Evolutionary conservation across 2,888 invertebrate genomes (phyloP).

Genomic region (Furcula furcula): DNA sequence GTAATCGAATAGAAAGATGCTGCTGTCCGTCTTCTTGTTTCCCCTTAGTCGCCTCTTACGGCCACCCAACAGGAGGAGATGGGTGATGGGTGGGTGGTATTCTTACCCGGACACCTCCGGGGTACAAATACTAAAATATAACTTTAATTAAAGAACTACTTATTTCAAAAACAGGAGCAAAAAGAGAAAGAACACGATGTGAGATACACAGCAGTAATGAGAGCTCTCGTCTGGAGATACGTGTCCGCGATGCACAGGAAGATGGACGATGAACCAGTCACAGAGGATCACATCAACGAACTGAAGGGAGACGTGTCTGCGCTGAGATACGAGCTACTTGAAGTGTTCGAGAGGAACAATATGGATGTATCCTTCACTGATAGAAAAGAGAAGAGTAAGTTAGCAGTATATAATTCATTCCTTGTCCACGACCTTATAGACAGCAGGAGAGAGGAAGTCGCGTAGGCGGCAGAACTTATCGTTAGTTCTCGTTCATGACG

Average conservation of each 20-base stretch:
- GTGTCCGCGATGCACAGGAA: slow-evolving; percentile 93
- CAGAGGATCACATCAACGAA: slow-evolving; percentile 96
- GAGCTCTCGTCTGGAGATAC: slow-evolving; percentile 95
- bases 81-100: no score
- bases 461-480: no score
- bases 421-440: no score
- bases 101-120: no score
- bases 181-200: slow-evolving; percentile 86
- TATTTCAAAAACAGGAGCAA: slow-evolving; percentile 77
- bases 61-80: no score
- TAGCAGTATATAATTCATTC: background rate
- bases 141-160: no score
- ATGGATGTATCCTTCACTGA: slow-evolving; percentile 90
- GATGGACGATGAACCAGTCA: slow-evolving; percentile 91
- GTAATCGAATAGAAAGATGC: no score
- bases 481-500: no score
- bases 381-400: slow-evolving; percentile 87
- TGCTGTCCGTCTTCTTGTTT: no score
- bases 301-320: slow-evolving; percentile 96
- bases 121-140: no score
- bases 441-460: no score
- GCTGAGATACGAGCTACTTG: slow-evolving; percentile 94
- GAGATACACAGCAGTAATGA: slow-evolving; percentile 91
- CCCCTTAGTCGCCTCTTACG: no score
- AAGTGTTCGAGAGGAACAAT: slow-evolving; percentile 93